These are phyloP conservation scores for Anastrepha obliqua DNA, from an alignment of 1,140 invertebrate genomes.

Conservation along the genomic window DNA sequence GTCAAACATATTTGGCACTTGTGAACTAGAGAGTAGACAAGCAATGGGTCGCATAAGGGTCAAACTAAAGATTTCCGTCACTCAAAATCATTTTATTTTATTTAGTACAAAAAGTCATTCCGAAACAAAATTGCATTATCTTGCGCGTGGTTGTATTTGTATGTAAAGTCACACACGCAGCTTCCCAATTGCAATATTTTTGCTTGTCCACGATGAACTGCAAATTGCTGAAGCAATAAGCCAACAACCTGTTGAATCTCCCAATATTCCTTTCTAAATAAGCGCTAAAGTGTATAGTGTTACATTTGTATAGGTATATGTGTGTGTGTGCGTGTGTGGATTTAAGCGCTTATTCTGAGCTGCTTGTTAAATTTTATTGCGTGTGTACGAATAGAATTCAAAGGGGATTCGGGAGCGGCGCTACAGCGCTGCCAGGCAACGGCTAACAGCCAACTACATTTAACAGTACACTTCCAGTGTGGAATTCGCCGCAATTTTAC, in stretches of 20 bases:
- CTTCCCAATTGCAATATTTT: no score
- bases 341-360: neutral
- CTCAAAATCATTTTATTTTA: no score
- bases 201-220: no score
- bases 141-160: no score
- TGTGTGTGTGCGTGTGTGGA: neutral
- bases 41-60: no score
- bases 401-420: neutral
- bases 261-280: neutral
- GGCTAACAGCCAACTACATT: neutral
- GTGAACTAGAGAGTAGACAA: no score
- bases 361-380: neutral
- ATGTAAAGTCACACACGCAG: no score
- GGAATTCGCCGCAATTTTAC: neutral
- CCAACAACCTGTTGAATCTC: constrained; percentile 24
- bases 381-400: neutral
- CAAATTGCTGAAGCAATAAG: neutral
- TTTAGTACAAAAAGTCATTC: no score
- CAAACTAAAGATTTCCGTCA: no score
- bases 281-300: neutral
- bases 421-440: neutral
- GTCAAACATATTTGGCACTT: no score
- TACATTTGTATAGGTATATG: neutral
- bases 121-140: no score
- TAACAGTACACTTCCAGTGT: neutral